A percentile compares a stretch with the other conserved stretches of the same genome.
These are phyloP conservation scores for Globia sparganii DNA, from an alignment of 2,888 invertebrate genomes.

Conservation along the genomic window DNA sequence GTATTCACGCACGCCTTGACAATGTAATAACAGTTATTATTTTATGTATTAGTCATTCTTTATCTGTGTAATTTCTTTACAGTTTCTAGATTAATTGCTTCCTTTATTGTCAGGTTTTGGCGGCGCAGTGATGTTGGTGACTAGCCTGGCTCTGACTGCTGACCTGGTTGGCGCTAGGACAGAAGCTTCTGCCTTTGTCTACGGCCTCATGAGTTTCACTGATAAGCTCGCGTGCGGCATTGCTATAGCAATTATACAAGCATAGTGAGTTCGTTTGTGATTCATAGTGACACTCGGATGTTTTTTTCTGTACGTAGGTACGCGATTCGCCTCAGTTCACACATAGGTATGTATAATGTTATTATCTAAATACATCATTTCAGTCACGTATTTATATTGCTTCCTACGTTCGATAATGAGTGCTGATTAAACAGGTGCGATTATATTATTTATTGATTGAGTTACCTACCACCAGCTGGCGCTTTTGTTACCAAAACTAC, in stretches of 20 bases:
- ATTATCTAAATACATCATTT: constrained; percentile 19
- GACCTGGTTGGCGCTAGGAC: constrained; percentile 96
- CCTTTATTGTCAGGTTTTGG: constrained; percentile 91
- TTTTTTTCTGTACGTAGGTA: not conserved
- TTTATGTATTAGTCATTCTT: constrained; percentile 10
- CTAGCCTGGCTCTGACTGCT: constrained; percentile 96
- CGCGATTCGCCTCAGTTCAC: not conserved
- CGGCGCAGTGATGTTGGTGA: constrained; percentile 95
- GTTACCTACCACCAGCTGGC: not conserved
- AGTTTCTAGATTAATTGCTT: not conserved
- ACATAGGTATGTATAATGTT: constrained; percentile 7
- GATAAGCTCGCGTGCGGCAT: constrained; percentile 97
- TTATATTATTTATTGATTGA: not conserved
- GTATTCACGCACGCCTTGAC: constrained; percentile 27
- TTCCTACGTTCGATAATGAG: constrained; percentile 3
- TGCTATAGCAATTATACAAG: constrained; percentile 95
- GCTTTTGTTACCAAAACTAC: not conserved
- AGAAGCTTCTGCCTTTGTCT: constrained; percentile 97
- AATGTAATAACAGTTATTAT: constrained; percentile 30
- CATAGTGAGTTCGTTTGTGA: constrained; percentile 90
- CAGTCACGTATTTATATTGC: constrained; percentile 23
- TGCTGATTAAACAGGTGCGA: not conserved
- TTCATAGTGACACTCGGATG: constrained; percentile 22
- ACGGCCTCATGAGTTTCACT: constrained; percentile 97
- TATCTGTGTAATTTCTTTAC: constrained; percentile 6